These are phyloP conservation scores for Gastrophryne carolinensis DNA, from an alignment of 2,797 vertebrate genomes.

Conservation along the genomic window DNA sequence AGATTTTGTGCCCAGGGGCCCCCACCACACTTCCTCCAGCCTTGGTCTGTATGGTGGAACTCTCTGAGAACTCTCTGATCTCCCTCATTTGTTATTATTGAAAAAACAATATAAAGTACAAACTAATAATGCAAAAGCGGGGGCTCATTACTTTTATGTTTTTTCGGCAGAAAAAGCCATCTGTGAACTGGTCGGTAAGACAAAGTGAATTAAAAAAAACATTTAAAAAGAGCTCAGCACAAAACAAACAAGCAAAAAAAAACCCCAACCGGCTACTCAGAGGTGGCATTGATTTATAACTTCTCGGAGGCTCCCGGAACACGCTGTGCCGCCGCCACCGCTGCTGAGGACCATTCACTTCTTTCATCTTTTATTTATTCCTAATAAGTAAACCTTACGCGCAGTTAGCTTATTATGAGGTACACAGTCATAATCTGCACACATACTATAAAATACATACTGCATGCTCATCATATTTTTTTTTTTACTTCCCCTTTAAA, in stretches of 20 bases:
- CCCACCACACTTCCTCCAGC: no score
- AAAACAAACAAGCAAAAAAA: not conserved
- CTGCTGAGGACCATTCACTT: not conserved
- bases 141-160: not conserved
- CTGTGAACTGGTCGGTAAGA: not conserved
- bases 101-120: not conserved
- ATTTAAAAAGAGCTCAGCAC: not conserved
- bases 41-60: no score
- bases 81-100: no score
- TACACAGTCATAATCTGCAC: not conserved
- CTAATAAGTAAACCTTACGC: not conserved
- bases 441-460: not conserved
- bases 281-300: not conserved
- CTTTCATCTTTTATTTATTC: not conserved
- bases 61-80: no score
- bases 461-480: not conserved
- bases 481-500: not conserved
- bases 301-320: not conserved
- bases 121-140: not conserved
- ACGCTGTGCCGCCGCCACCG: no score
- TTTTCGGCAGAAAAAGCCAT: not conserved
- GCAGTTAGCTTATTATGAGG: not conserved
- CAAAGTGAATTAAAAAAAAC: slow-evolving; percentile 1
- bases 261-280: not conserved
- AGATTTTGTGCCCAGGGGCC: no score